phyloP scores from a whole-genome alignment of 2,888 invertebrate genomes.

The Heliconius erato region DNA sequence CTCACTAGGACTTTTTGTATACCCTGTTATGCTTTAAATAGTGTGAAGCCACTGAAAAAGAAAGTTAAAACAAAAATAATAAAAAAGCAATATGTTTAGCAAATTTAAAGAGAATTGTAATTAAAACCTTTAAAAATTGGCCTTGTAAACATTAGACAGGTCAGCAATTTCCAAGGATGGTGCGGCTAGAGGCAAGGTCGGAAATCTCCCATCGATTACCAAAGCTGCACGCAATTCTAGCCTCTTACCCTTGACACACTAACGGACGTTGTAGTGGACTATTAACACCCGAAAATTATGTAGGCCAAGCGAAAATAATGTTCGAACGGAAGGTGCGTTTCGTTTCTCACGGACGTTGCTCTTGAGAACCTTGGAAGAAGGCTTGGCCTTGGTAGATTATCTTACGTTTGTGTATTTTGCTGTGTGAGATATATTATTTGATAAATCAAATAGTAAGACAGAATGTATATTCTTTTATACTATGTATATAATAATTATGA shows the following conservation, averaged over 20 bases:
- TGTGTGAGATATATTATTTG: neutral
- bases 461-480: too few relatives aligned
- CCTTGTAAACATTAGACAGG: conserved; percentile 71
- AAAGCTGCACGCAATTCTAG: conserved; percentile 78
- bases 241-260: conserved; percentile 81
- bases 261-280: conserved; percentile 67
- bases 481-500: neutral
- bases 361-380: conserved; percentile 48
- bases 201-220: conserved; percentile 82
- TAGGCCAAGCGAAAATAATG: conserved; percentile 68
- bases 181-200: conserved; percentile 76
- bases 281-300: conserved; percentile 72
- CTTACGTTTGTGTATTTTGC: conserved; percentile 15
- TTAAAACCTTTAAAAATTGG: conserved; percentile 30
- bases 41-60: too few relatives aligned
- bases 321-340: conserved; percentile 66
- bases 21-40: too few relatives aligned
- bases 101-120: neutral
- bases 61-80: too few relatives aligned
- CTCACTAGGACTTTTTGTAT: neutral
- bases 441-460: neutral
- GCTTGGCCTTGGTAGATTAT: conserved; percentile 33
- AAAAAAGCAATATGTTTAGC: neutral
- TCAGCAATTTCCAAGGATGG: conserved; percentile 75
- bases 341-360: conserved; percentile 53